A percentile compares a stretch with the other conserved stretches of the same genome.
Conservation (phyloP, 2,113 vertebrate species). For the Siniperca chuatsi region DNA sequence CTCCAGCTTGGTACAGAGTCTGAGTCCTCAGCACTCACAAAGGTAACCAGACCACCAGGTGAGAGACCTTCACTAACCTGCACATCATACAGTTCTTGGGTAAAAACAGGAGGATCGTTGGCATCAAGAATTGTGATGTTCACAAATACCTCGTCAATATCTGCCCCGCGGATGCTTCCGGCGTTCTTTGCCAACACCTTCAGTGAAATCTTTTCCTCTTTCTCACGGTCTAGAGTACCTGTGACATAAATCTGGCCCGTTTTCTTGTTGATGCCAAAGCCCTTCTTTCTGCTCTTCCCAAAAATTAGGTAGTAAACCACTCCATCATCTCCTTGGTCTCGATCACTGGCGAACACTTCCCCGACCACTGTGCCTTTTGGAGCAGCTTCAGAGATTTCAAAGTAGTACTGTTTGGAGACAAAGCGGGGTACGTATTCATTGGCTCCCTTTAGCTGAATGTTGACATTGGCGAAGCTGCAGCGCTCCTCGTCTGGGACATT, state of each 20-base stretch:
- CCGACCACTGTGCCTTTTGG: conserved; percentile 91
- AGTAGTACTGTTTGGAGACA: conserved; percentile 97
- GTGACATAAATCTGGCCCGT: conserved; percentile 95
- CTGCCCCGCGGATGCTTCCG: conserved; percentile 93
- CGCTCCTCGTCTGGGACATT: conserved; percentile 96
- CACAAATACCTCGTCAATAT: conserved; percentile 96
- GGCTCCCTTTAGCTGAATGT: conserved; percentile 93
- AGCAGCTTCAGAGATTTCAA: conserved; percentile 96
- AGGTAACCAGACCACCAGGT: conserved; percentile 92
- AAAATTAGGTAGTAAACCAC: conserved; percentile 96
- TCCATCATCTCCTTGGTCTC: conserved; percentile 93
- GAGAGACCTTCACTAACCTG: conserved; percentile 94
- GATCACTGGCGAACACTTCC: conserved; percentile 98
- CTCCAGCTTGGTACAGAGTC: conserved; percentile 98
- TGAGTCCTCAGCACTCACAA: conserved; percentile 95
- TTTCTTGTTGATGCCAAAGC: conserved; percentile 90
- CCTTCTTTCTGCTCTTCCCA: conserved; percentile 92
- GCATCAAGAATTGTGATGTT: conserved; percentile 96
- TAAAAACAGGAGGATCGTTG: conserved; percentile 96
- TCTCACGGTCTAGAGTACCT: conserved; percentile 93
- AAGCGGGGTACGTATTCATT: conserved; percentile 99
- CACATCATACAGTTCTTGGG: conserved; percentile 88
- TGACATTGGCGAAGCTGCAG: conserved; percentile 93
- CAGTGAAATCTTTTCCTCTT: conserved; percentile 93
- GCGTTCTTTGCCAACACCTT: conserved; percentile 95